These are phyloP conservation scores for Cybosia mesomella DNA, from an alignment of 2,888 invertebrate species.

Conservation along the genomic window DNA sequence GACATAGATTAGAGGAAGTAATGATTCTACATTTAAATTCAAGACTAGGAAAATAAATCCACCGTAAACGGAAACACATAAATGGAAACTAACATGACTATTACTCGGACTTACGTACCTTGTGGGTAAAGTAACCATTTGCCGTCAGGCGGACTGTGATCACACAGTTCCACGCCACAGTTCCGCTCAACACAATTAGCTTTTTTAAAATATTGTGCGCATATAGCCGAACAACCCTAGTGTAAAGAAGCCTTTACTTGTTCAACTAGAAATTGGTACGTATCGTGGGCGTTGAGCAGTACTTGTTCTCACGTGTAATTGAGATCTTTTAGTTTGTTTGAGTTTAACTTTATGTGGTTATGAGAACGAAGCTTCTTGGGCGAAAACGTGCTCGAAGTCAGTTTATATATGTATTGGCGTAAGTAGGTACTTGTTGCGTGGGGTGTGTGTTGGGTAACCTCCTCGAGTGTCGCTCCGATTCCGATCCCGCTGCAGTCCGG, in stretches of 20 bases:
- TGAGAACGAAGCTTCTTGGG: constrained; percentile 15
- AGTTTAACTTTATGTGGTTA: constrained; percentile 19
- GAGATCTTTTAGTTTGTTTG: constrained; percentile 27
- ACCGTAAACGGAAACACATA: too few relatives aligned
- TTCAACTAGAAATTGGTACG: constrained; percentile 14
- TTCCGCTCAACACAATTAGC: background rate
- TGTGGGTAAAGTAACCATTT: too few relatives aligned
- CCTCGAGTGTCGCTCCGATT: too few relatives aligned
- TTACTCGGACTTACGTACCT: too few relatives aligned
- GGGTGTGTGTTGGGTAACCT: too few relatives aligned
- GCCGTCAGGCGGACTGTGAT: too few relatives aligned
- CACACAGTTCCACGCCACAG: too few relatives aligned
- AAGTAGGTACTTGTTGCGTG: too few relatives aligned
- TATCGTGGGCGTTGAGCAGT: constrained; percentile 21
- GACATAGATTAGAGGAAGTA: background rate
- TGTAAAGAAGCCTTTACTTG: constrained; percentile 4
- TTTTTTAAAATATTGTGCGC: background rate
- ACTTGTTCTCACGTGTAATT: constrained; percentile 21
- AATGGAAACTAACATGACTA: too few relatives aligned
- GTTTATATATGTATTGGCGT: background rate
- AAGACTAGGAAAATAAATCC: background rate
- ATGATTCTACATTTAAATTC: background rate
- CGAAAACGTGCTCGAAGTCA: constrained; percentile 10
- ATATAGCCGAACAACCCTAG: background rate
- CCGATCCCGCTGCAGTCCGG: too few relatives aligned